These are phyloP conservation scores for Anagyrus pseudococci DNA, from an alignment of 2,888 invertebrate species.

Conservation along the genomic window DNA sequence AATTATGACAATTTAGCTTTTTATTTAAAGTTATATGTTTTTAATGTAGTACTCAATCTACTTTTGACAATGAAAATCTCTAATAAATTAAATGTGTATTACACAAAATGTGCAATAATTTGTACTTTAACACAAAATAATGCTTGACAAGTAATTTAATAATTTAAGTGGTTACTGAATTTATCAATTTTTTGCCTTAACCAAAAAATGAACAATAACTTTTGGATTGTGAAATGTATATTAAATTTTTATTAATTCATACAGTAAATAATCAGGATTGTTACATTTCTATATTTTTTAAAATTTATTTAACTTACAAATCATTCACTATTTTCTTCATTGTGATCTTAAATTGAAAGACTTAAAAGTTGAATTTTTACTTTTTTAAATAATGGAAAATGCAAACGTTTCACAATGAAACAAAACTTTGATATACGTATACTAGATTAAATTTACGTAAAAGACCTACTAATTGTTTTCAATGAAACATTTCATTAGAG, in stretches of 20 bases:
- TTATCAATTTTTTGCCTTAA: conserved; percentile 27
- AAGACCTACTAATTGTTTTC: conserved; percentile 23
- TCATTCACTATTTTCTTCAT: background rate
- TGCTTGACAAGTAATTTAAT: conserved; percentile 8
- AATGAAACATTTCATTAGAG: conserved; percentile 31
- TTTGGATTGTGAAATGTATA: too few species aligned
- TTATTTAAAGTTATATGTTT: too few species aligned
- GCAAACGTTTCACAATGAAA: background rate
- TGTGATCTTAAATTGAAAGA: background rate
- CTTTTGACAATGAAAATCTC: background rate
- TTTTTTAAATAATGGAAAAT: background rate
- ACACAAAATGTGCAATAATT: background rate
- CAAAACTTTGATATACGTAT: background rate
- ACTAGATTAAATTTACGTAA: conserved; percentile 13
- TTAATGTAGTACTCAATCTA: too few species aligned
- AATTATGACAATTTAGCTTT: background rate
- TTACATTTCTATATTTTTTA: background rate
- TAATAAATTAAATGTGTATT: background rate
- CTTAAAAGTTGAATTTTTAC: background rate
- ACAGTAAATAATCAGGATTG: conserved; percentile 3
- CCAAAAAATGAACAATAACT: conserved; percentile 23
- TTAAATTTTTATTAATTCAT: conserved; percentile 11
- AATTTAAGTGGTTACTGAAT: conserved; percentile 5
- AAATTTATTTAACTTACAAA: background rate
- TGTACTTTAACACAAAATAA: background rate